These are phyloP conservation scores for Ammodytes marinus DNA, from an alignment of 2,113 vertebrate species.

Conservation along the genomic window DNA sequence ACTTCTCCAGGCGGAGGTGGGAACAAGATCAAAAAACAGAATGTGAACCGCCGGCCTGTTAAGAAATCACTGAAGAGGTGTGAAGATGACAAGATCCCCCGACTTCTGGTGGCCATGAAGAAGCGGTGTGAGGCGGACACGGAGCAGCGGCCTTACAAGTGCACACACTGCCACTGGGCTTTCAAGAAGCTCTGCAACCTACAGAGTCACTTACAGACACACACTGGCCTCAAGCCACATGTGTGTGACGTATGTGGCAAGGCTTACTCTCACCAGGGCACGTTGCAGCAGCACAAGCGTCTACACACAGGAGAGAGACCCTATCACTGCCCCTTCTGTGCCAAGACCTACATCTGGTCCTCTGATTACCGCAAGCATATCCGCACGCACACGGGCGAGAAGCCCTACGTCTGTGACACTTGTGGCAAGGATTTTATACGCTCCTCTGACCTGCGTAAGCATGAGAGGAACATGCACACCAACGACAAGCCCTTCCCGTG, in stretches of 20 bases:
- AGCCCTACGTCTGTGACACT: conserved; percentile 81
- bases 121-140: conserved; percentile 64
- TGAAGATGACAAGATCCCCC: conserved; percentile 49
- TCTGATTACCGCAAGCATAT: conserved; percentile 86
- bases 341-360: conserved; percentile 84
- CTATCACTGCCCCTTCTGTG: conserved; percentile 84
- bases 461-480: conserved; percentile 87
- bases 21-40: conserved; percentile 17
- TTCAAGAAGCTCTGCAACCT: conserved; percentile 89
- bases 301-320: conserved; percentile 85
- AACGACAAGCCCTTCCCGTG: conserved; percentile 89
- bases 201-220: conserved; percentile 87
- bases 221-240: conserved; percentile 86
- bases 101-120: conserved; percentile 75
- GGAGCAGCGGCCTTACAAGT: conserved; percentile 81
- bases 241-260: conserved; percentile 86
- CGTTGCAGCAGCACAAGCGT: conserved; percentile 85
- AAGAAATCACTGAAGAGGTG: conserved; percentile 41
- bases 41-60: not conserved
- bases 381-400: conserved; percentile 85
- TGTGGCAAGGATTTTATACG: conserved; percentile 86
- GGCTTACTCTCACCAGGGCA: conserved; percentile 83
- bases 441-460: conserved; percentile 86
- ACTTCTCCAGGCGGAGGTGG: conserved; percentile 8
- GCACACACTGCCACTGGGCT: conserved; percentile 75